Evolutionary conservation across 2,797 vertebrate genomes (phyloP).

Genomic region (Luscinia megarhynchos): DNA sequence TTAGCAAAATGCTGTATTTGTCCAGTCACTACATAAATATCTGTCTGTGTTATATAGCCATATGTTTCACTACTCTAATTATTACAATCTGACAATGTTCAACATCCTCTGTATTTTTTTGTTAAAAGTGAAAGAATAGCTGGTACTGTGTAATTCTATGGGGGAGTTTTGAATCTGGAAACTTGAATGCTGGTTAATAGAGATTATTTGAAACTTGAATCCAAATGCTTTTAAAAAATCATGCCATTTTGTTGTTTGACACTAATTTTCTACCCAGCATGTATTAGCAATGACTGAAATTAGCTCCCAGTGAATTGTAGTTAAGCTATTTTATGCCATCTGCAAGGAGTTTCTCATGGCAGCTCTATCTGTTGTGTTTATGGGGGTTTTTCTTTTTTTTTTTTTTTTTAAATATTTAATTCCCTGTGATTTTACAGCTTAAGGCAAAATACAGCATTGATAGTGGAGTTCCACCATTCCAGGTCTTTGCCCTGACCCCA

Average conservation of each 20-base stretch:
- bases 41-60: background rate
- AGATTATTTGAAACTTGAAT: slow-evolving; percentile 71
- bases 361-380: slow-evolving; percentile 33
- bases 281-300: slow-evolving; percentile 79
- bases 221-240: slow-evolving; percentile 75
- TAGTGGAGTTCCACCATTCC: background rate
- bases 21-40: background rate
- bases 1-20: background rate
- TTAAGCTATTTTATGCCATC: slow-evolving; percentile 76
- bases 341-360: slow-evolving; percentile 59
- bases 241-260: slow-evolving; percentile 79
- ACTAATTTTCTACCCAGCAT: slow-evolving; percentile 80
- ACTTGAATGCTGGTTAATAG: slow-evolving; percentile 68
- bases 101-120: background rate
- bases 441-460: background rate
- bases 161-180: slow-evolving; percentile 37
- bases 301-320: slow-evolving; percentile 78
- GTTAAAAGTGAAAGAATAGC: background rate
- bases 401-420: background rate
- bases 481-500: background rate
- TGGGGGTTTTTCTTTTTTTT: background rate
- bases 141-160: background rate
- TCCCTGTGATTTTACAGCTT: background rate
- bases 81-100: background rate
- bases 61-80: background rate